These are phyloP conservation scores for Brachionus manjavacas DNA, from an alignment of 1,140 invertebrate species.

Conservation along the genomic window DNA sequence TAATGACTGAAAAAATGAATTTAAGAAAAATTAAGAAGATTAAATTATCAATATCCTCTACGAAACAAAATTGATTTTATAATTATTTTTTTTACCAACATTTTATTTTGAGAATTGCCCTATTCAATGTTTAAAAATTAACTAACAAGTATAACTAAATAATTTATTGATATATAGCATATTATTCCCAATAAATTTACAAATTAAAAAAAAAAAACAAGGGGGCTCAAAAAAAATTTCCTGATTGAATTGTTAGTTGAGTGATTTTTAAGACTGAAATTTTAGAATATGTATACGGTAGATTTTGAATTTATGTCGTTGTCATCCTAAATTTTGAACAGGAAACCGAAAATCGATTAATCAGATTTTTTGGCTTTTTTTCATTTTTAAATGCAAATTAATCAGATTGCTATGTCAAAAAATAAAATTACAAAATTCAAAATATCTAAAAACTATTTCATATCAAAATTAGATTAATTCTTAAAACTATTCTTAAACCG, in stretches of 20 bases:
- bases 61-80: too few species aligned
- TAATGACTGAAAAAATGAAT: neutral
- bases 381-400: neutral
- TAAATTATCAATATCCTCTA: too few species aligned
- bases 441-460: neutral
- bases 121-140: too few species aligned
- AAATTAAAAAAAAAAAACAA: neutral
- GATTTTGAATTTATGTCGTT: neutral
- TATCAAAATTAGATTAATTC: neutral
- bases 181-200: neutral
- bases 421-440: neutral
- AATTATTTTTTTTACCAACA: too few species aligned
- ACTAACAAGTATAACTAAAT: too few species aligned
- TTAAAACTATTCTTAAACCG: neutral
- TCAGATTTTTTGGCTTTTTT: neutral
- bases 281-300: neutral
- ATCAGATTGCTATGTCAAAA: neutral
- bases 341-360: neutral
- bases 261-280: neutral
- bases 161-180: neutral
- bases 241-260: neutral
- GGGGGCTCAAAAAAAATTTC: neutral
- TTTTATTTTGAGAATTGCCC: too few species aligned
- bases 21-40: too few species aligned
- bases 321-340: neutral